Base-by-base conservation (phyloP, 2,888 invertebrate genomes). In the Leucophenga montana region DNA sequence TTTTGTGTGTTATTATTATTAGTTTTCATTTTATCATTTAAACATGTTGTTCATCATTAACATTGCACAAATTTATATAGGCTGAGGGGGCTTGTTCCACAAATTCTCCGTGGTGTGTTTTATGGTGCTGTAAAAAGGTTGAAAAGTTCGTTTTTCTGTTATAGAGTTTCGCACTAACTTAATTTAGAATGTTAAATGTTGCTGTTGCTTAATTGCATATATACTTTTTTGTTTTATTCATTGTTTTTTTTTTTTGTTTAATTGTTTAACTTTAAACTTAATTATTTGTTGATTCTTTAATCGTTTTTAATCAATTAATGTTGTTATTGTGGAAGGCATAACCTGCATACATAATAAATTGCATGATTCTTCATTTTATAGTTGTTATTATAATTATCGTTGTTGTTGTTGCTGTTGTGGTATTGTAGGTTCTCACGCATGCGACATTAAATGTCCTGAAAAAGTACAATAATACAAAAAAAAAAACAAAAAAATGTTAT, bases 401-500 rank as follows among this genome's bases (percentile, higher is more conserved):
- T 68, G 73, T 69, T 71, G 46, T 68, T 74, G 71, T 46, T 71
- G 69, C 64, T 68, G 39, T 61, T 61, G 33, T 70, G 68, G 66
- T 76, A 57, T 53, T 70, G 61, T 68, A 48, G 6, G 46, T 67
- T 64, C 67, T 46, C 61, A 50, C 54, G 67, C 67, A 76, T 73
- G 70, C 77, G 82, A 86, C 86, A 87, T 87, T 87, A 87, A 87
- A 87, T 86, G 81, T 85, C 85, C 87, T 87, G 72, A 18, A 84
- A 79, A n/a, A n/a, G n/a, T n/a, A n/a, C n/a, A n/a, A n/a, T n/a
- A n/a, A n/a, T n/a, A n/a, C n/a, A n/a, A n/a, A n/a, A n/a, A n/a
- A n/a, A n/a, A n/a, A n/a, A 13, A 66, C 48, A 57, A 46, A 53
- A 73, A 66, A 65, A 27, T 6, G 18, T 31, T 56, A n/a, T 20